A percentile compares a stretch with the other conserved stretches of the same genome.
These are phyloP conservation scores for Camponotus floridanus DNA, from an alignment of 1,140 invertebrate species.

Conservation along the genomic window DNA sequence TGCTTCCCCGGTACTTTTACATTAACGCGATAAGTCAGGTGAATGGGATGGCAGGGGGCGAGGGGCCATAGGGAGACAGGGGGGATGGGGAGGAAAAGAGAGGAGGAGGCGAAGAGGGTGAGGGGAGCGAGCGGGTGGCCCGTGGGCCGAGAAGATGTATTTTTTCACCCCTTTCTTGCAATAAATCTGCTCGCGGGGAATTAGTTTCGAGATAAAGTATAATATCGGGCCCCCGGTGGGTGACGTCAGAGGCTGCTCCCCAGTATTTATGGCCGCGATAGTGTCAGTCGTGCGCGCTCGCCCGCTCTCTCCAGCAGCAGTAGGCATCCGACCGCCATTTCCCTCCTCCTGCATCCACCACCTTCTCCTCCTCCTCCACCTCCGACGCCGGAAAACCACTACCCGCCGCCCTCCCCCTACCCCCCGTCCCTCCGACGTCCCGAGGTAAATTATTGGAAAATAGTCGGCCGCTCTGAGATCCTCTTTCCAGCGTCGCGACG, in stretches of 20 bases:
- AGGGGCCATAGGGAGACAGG: neutral
- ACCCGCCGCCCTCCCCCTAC: slow-evolving; percentile 29
- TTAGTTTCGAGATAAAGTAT: slow-evolving; percentile 84
- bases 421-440: slow-evolving; percentile 29
- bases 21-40: slow-evolving; percentile 77
- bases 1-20: slow-evolving; percentile 71
- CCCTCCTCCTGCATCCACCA: slow-evolving; percentile 9
- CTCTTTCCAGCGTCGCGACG: slow-evolving; percentile 53
- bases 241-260: slow-evolving; percentile 82
- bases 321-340: slow-evolving; percentile 42
- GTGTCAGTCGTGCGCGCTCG: slow-evolving; percentile 80
- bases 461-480: slow-evolving; percentile 78
- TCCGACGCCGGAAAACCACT: slow-evolving; percentile 70
- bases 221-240: slow-evolving; percentile 82
- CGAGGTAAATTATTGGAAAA: slow-evolving; percentile 82
- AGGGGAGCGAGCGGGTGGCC: slow-evolving; percentile 47
- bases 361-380: neutral
- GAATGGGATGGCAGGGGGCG: slow-evolving; percentile 40
- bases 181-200: slow-evolving; percentile 83
- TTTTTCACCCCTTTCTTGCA: slow-evolving; percentile 83
- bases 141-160: slow-evolving; percentile 70
- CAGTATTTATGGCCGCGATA: slow-evolving; percentile 82
- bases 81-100: too few relatives aligned
- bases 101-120: slow-evolving; percentile 14
- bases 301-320: slow-evolving; percentile 61